A percentile compares a stretch with the other conserved stretches of the same genome.
Conservation (phyloP, 2,797 vertebrate species). For the Spinibarbus caldwelli region DNA sequence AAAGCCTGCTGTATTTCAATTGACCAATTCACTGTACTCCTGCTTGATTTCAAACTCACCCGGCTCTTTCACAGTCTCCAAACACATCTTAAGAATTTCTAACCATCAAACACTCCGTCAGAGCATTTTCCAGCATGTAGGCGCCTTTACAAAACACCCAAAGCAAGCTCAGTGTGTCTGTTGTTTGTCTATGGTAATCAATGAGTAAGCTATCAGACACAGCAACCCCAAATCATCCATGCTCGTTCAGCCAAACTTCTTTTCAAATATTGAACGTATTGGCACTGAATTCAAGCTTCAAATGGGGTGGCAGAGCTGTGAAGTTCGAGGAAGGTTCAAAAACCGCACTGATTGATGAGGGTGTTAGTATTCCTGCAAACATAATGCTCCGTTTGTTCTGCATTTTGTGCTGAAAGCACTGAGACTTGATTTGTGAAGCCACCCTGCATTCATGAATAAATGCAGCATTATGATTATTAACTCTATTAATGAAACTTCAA, state of each 20-base stretch:
- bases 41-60: background rate
- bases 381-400: conserved; percentile 45
- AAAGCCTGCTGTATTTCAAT: background rate
- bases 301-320: background rate
- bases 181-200: conserved; percentile 9
- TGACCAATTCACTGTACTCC: background rate
- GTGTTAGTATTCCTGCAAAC: conserved; percentile 40
- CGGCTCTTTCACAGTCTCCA: background rate
- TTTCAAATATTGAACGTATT: background rate
- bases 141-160: background rate
- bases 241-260: background rate
- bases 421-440: conserved; percentile 43
- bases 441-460: conserved; percentile 55
- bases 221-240: background rate
- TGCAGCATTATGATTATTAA: conserved; percentile 61
- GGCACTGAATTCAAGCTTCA: conserved; percentile 2
- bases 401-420: conserved; percentile 27
- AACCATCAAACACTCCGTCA: background rate
- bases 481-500: conserved; percentile 63
- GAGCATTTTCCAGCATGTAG: background rate
- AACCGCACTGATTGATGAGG: conserved; percentile 26
- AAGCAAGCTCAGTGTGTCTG: background rate
- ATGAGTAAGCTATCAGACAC: background rate
- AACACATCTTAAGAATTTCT: background rate
- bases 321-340: conserved; percentile 27